Evolutionary conservation across 2,888 invertebrate species (phyloP).

Genomic region (Bombyx huttoni): DNA sequence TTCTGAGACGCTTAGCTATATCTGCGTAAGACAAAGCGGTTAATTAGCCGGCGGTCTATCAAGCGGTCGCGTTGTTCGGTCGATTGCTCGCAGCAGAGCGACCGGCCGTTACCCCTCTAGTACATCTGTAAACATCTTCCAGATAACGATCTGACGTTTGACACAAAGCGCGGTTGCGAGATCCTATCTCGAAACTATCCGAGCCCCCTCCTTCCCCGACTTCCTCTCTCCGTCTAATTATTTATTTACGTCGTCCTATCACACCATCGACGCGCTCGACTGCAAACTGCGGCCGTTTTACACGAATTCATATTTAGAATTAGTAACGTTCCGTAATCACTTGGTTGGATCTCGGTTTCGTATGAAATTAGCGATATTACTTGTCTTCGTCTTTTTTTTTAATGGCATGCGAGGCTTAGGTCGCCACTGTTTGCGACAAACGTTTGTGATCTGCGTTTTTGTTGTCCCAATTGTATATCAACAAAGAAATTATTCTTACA

Average conservation of each 20-base stretch:
- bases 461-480: slow-evolving; percentile 17
- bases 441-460: slow-evolving; percentile 11
- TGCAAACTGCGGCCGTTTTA: slow-evolving; percentile 52
- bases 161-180: slow-evolving; percentile 70
- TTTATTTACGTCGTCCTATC: slow-evolving; percentile 67
- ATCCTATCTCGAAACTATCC: slow-evolving; percentile 65
- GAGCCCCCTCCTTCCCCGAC: slow-evolving; percentile 31
- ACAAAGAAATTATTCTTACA: slow-evolving; percentile 14
- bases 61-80: slow-evolving; percentile 46
- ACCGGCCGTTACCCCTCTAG: slow-evolving; percentile 59
- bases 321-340: slow-evolving; percentile 42
- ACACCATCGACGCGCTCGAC: slow-evolving; percentile 63
- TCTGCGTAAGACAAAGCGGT: slow-evolving; percentile 26
- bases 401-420: slow-evolving; percentile 1
- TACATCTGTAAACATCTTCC: slow-evolving; percentile 70
- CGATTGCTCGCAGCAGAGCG: slow-evolving; percentile 51
- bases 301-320: slow-evolving; percentile 61
- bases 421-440: slow-evolving; percentile 10
- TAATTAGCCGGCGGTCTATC: slow-evolving; percentile 56
- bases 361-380: slow-evolving; percentile 6
- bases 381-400: slow-evolving; percentile 3
- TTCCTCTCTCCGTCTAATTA: slow-evolving; percentile 65
- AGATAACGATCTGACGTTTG: slow-evolving; percentile 70
- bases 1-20: background rate
- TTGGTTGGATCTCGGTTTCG: slow-evolving; percentile 40